phyloP scores from a whole-genome alignment of 1,140 invertebrate species.

The Platyura marginata region DNA sequence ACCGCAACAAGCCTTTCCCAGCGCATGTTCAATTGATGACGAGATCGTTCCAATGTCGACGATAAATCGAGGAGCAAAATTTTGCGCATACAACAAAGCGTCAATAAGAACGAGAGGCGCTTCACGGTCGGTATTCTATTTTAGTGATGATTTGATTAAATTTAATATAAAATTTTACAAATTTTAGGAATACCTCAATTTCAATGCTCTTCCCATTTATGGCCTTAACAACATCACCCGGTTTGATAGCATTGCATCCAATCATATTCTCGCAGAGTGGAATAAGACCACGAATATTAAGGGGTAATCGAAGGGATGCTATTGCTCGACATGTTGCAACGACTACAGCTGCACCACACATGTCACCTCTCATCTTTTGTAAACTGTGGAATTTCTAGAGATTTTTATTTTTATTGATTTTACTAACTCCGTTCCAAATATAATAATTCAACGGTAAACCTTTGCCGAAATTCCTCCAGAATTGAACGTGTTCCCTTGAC shows the following conservation, averaged over 20 bases:
- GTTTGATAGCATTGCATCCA: constrained; percentile 63
- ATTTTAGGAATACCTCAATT: too few relatives aligned
- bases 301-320: constrained; percentile 46
- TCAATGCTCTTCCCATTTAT: constrained; percentile 82
- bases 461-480: constrained; percentile 76
- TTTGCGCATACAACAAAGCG: constrained; percentile 60
- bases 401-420: too few relatives aligned
- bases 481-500: constrained; percentile 85
- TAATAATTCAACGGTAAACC: too few relatives aligned
- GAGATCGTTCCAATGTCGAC: constrained; percentile 74
- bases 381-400: constrained; percentile 13
- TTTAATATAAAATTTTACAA: too few relatives aligned
- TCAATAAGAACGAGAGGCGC: constrained; percentile 77
- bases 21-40: constrained; percentile 48
- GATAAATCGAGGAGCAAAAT: constrained; percentile 42
- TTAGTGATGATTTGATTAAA: too few relatives aligned
- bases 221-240: constrained; percentile 67
- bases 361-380: constrained; percentile 72
- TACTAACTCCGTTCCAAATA: too few relatives aligned
- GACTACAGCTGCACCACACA: constrained; percentile 79
- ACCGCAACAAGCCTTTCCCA: constrained; percentile 58
- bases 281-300: constrained; percentile 59
- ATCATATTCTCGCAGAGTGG: constrained; percentile 79
- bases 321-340: constrained; percentile 53
- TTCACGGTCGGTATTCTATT: constrained; percentile 67